Evolutionary conservation across 1,140 invertebrate species (phyloP), one percentile per base, ranked within the genome.

Genomic region (Zaprionus vittiger): DNA sequence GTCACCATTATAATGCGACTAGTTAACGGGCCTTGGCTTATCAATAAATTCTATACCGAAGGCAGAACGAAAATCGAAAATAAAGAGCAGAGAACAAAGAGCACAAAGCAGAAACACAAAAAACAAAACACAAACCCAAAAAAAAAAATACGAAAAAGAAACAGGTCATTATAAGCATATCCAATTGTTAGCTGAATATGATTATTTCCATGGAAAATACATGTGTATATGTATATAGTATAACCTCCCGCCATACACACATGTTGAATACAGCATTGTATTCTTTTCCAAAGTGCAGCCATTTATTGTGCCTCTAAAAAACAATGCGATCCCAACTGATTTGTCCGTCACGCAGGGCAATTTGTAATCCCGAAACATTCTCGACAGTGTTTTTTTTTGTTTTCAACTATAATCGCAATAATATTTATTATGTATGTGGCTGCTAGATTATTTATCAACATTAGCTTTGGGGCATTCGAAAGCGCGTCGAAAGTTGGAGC

Each of bases 31-130:
- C 26, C 41, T 49, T 63, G 22, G 69, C 76, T 86, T 86, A 86
- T 86, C 83, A 86, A 82, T 80, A 80, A 80, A 77, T 86, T 83
- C 77, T 86, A 80, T 81, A 80, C 77, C 71, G 60, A 54, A 77
- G 47, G 54, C 65, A 77, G n/a, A 69, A 37, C n/a, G 17, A 63
- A 44, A 17, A 64, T 26, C 56, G 17, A 38, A 76, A 64, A 37
- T 37, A 66, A 26, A 24, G 12, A 66, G 54, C 24, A 61, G n/a
- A 34, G 56, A 41, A 9, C 24, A 74, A 49, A 31, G 24, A 60
- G n/a, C 22, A 55, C 22, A 26, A 17, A 28, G n/a, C 1, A 28
- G 11, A 49, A 52, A 24, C 15, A 11, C 12, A 6, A 68, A 57
- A 64, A 38, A 66, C 56, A 63, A 60, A 59, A 28, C 9, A 11